Conservation (phyloP, 1,140 invertebrate genomes). For the Vanessa tameamea region DNA sequence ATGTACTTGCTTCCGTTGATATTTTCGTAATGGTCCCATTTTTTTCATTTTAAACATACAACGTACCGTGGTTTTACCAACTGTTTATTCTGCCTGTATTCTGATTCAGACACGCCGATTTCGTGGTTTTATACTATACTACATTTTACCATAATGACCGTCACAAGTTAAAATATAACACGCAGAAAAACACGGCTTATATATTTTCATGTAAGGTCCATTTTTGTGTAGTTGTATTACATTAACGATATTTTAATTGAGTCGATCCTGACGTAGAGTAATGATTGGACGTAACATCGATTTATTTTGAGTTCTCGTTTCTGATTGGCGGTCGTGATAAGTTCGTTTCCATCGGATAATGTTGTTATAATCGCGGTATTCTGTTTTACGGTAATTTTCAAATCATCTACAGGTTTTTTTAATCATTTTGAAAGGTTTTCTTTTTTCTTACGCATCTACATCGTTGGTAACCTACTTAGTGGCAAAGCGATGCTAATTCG, state of each 20-base stretch:
- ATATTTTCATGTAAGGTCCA: conserved; percentile 48
- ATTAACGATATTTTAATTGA: conserved; percentile 81
- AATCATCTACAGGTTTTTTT: conserved; percentile 21
- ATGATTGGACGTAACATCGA: conserved; percentile 80
- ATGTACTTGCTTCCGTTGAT: not conserved
- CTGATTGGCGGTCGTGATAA: conserved; percentile 79
- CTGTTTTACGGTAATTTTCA: conserved; percentile 38
- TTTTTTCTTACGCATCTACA: not conserved
- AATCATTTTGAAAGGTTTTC: not conserved
- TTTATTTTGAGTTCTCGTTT: conserved; percentile 80
- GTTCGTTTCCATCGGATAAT: conserved; percentile 77
- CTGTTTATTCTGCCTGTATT: conserved; percentile 79
- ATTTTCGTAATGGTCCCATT: conserved; percentile 50
- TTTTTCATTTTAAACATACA: conserved; percentile 59
- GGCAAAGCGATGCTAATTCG: no score
- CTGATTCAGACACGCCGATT: conserved; percentile 77
- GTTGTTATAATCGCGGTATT: conserved; percentile 68
- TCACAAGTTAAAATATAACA: conserved; percentile 60
- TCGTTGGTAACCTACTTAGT: no score
- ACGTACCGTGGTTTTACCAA: conserved; percentile 61
- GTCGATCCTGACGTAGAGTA: conserved; percentile 78
- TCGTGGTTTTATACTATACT: conserved; percentile 78
- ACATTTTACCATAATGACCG: conserved; percentile 78
- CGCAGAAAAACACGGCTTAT: conserved; percentile 52
- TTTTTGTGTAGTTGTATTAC: conserved; percentile 58